These are phyloP conservation scores for Tipula confusa DNA, from an alignment of 2,888 invertebrate genomes.

Conservation along the genomic window DNA sequence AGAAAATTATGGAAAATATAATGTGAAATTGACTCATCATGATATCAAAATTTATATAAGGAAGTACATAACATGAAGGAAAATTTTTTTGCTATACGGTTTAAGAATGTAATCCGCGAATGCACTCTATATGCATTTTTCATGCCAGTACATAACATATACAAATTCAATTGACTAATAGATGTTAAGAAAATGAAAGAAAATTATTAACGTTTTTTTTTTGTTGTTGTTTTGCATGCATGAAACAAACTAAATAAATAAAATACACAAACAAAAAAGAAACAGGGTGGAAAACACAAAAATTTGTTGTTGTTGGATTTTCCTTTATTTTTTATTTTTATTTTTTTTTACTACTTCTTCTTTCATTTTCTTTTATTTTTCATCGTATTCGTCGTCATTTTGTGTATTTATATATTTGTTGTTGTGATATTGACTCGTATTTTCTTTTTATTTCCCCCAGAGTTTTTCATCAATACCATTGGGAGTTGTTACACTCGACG, in stretches of 20 bases:
- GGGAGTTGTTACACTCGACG: constrained; percentile 32
- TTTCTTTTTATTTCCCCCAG: constrained; percentile 31
- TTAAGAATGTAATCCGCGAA: neutral
- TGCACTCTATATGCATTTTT: neutral
- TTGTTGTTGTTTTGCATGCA: neutral
- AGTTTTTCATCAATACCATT: constrained; percentile 32
- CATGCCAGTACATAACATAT: neutral
- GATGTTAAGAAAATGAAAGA: neutral
- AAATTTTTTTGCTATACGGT: no score
- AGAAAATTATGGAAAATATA: neutral
- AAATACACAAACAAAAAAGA: neutral
- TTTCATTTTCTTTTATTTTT: neutral
- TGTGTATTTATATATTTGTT: neutral
- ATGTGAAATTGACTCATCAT: neutral
- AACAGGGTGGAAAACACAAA: neutral
- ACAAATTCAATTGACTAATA: neutral
- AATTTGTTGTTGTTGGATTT: constrained; percentile 14
- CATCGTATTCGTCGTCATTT: constrained; percentile 28
- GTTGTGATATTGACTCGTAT: constrained; percentile 31
- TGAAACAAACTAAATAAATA: constrained; percentile 12
- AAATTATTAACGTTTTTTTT: neutral
- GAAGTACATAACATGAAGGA: no score
- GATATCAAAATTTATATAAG: neutral
- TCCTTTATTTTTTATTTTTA: neutral
- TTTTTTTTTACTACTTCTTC: neutral